phyloP scores from a whole-genome alignment of 2,797 vertebrate species.

The Lepidocolaptes lacrymiger region DNA sequence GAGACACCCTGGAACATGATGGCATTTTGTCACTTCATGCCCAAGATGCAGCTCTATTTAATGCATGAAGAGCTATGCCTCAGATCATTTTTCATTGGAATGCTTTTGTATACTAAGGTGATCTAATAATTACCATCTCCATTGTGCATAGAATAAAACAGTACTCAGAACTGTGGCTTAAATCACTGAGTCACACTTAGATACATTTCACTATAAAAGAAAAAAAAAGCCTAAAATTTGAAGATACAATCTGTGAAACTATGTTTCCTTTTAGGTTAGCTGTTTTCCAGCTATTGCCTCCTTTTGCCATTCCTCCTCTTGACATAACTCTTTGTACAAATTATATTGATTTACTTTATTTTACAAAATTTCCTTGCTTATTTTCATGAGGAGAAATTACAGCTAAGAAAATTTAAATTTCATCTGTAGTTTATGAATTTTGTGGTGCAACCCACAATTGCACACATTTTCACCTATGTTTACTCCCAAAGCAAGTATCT shows the following conservation, averaged over 20 bases:
- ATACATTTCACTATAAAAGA: not conserved
- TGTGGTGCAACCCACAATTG: not conserved
- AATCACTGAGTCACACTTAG: not conserved
- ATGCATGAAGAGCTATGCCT: not conserved
- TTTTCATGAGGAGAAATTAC: not conserved
- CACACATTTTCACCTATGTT: not conserved
- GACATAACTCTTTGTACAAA: not conserved
- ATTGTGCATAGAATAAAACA: too few species aligned
- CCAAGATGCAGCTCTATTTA: not conserved
- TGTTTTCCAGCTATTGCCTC: not conserved
- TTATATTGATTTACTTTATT: not conserved
- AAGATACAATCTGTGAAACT: not conserved
- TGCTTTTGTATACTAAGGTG: not conserved
- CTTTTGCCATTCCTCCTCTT: not conserved
- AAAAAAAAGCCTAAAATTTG: not conserved
- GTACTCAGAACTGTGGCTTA: not conserved
- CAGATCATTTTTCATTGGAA: not conserved
- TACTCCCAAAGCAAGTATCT: not conserved
- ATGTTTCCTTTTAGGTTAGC: not conserved
- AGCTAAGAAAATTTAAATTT: not conserved
- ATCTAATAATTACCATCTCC: not conserved
- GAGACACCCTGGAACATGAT: not conserved
- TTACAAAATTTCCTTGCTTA: not conserved
- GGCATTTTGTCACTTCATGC: rapidly evolving
- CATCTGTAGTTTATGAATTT: not conserved